A percentile compares a stretch with the other conserved stretches of the same genome.
These are phyloP conservation scores for Sabatieria punctata DNA, from an alignment of 2,888 invertebrate species.

Conservation along the genomic window DNA sequence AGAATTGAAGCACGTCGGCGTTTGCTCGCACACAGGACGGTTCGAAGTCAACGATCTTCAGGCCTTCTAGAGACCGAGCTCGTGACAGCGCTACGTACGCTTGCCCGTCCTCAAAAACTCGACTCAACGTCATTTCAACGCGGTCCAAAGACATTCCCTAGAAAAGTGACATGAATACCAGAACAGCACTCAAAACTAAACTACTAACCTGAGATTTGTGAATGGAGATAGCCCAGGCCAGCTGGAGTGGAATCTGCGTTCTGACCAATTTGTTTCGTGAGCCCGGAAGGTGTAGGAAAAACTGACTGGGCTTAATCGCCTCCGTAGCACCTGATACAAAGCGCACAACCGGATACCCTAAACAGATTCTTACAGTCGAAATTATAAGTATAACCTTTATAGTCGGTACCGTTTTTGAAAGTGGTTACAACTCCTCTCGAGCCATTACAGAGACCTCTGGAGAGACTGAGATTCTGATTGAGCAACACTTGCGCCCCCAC, in stretches of 20 bases:
- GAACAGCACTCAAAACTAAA: too few species aligned
- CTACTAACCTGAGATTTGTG: constrained; percentile 58
- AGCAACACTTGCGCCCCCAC: constrained; percentile 65
- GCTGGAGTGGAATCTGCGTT: constrained; percentile 63
- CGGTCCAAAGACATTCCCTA: constrained; percentile 84
- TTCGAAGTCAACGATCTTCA: constrained; percentile 73
- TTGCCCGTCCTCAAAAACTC: constrained; percentile 87
- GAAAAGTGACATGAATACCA: too few species aligned
- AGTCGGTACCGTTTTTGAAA: constrained; percentile 43
- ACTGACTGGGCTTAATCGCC: constrained; percentile 56
- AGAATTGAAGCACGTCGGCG: constrained; percentile 62
- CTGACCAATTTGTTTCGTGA: constrained; percentile 41
- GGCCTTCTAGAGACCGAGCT: constrained; percentile 63
- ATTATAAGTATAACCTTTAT: too few species aligned
- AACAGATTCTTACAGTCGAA: too few species aligned
- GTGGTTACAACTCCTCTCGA: constrained; percentile 68
- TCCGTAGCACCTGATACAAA: constrained; percentile 50
- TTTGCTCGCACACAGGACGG: constrained; percentile 72
- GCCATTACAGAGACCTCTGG: constrained; percentile 73
- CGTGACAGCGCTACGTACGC: constrained; percentile 86
- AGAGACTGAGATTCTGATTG: constrained; percentile 69
- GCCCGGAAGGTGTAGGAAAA: constrained; percentile 51
- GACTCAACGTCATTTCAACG: constrained; percentile 75
- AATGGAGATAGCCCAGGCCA: constrained; percentile 95
- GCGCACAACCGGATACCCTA: constrained; percentile 39